Conservation (phyloP, 2,113 vertebrate genomes). For the Vulpes ferrilata region DNA sequence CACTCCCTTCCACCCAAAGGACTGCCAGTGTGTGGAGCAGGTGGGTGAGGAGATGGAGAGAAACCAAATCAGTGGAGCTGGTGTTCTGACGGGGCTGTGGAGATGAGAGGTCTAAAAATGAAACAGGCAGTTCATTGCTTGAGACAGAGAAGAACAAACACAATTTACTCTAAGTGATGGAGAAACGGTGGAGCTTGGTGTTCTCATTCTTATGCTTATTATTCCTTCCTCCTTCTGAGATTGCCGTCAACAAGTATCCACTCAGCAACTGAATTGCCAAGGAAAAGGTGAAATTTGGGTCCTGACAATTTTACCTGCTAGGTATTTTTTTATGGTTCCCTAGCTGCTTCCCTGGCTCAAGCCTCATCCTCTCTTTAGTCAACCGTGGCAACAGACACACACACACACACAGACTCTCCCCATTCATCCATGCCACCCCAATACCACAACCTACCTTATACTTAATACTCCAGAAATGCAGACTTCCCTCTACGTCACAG, state of each 20-base stretch:
- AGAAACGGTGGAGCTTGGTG: not conserved
- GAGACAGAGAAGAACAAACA: slow-evolving; percentile 8
- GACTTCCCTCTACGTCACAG: not conserved
- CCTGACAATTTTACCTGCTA: not conserved
- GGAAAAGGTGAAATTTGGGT: not conserved
- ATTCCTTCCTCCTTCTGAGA: not conserved
- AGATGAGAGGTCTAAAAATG: slow-evolving; percentile 45
- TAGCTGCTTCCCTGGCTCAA: not conserved
- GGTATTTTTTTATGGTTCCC: not conserved
- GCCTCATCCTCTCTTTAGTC: not conserved
- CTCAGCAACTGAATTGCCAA: not conserved
- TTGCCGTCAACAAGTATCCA: not conserved
- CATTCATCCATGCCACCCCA: not conserved
- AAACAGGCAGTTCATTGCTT: slow-evolving; percentile 48
- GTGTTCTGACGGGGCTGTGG: not conserved
- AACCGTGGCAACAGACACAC: not conserved
- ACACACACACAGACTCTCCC: not conserved
- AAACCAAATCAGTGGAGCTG: slow-evolving; percentile 6
- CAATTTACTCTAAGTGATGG: slow-evolving; percentile 9
- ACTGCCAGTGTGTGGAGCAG: not conserved
- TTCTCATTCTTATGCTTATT: not conserved
- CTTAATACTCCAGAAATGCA: not conserved
- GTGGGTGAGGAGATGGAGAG: not conserved
- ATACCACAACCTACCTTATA: not conserved
- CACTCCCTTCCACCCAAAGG: not conserved